Evolutionary conservation across 2,888 invertebrate genomes (phyloP), one percentile per base, ranked within the genome.

Genomic region (Eristalis arbustorum): DNA sequence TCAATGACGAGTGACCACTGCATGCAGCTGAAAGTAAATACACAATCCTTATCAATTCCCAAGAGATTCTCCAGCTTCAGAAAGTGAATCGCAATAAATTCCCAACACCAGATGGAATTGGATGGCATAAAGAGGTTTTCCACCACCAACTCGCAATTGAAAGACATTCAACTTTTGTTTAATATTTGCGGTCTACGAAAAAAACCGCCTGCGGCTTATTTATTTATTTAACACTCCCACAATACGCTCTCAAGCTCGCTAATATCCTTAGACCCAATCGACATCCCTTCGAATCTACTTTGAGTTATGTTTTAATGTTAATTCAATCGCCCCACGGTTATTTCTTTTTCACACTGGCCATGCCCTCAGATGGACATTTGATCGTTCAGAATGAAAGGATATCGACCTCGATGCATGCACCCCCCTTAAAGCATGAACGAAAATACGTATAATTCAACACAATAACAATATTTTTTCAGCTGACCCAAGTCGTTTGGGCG

Each of bases 381-480:
- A 81, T 81, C 57, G 59, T 72, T 10, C 34, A 56, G 23, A 66
- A 79, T 42, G 56, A 67, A 66, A 22, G 59, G 59, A 64, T 63
- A 18, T 49, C 49, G 49, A 40, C n/a, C 31, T 69, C 22, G 63
- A 13, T 22, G 1, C n/a, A 13, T 42, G 13, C 23, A 69, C 57
- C 66, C 85, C n/a, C 82, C 85, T 87, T 67, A 74, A 57, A 78
- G 74, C 72, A 14, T 37, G 64, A 74, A 42, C 28, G 78, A 82
- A 82, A 49, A 49, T 49, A 49, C 42, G 75, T 78, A 87, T 82
- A 83, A 83, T 62, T 87, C 83, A 72, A 56, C 62, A 72, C 74
- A 87, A 79, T 87, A 87, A 87, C 64, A 88, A 88, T 88, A 88
- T 88, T 88, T 88, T 88, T 64, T 76, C 88, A 88, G 88, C 88